phyloP scores from a whole-genome alignment of 1,140 invertebrate genomes.

The Drosophila pandora region DNA sequence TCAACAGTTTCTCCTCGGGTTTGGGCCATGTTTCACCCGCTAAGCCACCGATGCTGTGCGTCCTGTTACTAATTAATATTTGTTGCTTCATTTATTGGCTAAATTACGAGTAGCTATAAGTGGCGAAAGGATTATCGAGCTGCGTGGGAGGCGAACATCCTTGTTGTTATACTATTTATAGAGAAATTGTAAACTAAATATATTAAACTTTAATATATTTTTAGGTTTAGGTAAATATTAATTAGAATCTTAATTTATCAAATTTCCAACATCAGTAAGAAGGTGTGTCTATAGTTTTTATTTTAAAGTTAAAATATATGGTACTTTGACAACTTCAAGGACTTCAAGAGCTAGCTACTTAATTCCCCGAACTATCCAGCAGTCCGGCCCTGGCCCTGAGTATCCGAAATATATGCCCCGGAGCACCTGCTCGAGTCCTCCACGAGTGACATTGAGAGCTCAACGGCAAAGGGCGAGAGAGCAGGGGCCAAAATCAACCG shows the following conservation, averaged over 20 bases:
- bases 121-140: constrained; percentile 39
- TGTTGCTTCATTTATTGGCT: constrained; percentile 63
- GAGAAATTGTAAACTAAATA: neutral
- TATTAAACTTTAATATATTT: neutral
- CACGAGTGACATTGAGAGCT: constrained; percentile 43
- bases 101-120: constrained; percentile 32
- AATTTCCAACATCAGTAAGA: too few relatives aligned
- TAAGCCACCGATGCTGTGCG: constrained; percentile 23
- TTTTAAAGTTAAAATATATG: too few relatives aligned
- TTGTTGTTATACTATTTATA: neutral
- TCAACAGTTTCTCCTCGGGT: constrained; percentile 7
- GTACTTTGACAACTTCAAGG: too few relatives aligned
- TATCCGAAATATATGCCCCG: constrained; percentile 24
- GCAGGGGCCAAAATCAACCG: constrained; percentile 32
- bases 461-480: constrained; percentile 17
- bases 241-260: too few relatives aligned
- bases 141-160: neutral
- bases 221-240: neutral
- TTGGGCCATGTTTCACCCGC: constrained; percentile 51
- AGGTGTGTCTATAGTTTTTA: too few relatives aligned
- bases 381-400: constrained; percentile 26
- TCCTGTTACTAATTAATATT: constrained; percentile 64
- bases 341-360: too few relatives aligned
- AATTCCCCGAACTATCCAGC: neutral
- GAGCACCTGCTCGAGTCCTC: constrained; percentile 35